Base-by-base conservation (phyloP, 2,113 vertebrate species). In the Pimephales promelas region DNA sequence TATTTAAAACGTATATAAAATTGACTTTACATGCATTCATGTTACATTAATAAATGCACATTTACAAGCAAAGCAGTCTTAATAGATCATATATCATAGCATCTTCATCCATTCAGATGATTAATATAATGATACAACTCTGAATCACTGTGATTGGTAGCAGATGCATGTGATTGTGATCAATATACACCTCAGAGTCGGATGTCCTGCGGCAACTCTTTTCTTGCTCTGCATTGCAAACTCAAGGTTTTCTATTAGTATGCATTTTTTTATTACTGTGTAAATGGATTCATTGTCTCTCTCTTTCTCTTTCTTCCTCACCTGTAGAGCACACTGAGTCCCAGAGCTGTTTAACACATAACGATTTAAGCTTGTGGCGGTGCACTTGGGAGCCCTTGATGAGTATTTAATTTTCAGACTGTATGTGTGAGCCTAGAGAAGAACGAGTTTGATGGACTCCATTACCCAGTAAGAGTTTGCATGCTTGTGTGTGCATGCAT, bases 361-460 rank as follows among this genome's bases (percentile, higher is more conserved):
- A 92, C 91, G 92, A 93, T 93, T 90, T 92, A 93, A 93, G 93
- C 93, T 92, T 89, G 90, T 93, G 93, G 92, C 90, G 91, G 91
- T 92, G 88, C 91, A 94, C 94, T 72, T 85, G 94, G 94, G 94
- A 94, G 90, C 91, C 94, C 93, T 90, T 90, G 93, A 87, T 89
- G 83, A 96, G 95, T 96, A 93, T 94, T 97, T 96, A 96, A 97
- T 96, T 96, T 95, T 94, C 91, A 82, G 88, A 18, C 56, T 88
- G 89, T 88, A 81, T n/a, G 52, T 84, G 81, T 83, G 59, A 84
- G 81, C 72, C 64, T 61, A 31, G 31, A 31, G 83, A 73, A 73
- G 26, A 77, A 70, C 28, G 52, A 83, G 52, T 84, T 34, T 82
- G 82, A 83, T 82, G 59, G 40, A 79, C 80, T 62, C 54, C 76